phyloP scores from a whole-genome alignment of 2,113 vertebrate genomes.

The Pseudopipra pipra region DNA sequence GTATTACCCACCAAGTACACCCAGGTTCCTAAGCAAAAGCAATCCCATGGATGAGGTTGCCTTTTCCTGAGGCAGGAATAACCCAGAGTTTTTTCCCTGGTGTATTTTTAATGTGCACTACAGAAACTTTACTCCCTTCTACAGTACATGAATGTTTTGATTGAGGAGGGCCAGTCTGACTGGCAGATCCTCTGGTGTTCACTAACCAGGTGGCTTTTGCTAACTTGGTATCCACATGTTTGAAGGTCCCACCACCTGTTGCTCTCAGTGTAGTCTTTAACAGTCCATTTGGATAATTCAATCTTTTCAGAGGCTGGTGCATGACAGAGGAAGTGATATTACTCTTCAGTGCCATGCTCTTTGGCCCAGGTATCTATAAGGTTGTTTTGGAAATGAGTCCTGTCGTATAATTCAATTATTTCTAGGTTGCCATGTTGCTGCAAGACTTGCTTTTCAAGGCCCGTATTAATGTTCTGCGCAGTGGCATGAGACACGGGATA shows the following conservation, averaged over 20 bases:
- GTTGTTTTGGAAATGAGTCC: neutral
- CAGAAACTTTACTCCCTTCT: neutral
- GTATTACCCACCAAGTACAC: neutral
- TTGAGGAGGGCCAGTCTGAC: neutral
- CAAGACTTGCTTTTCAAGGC: neutral
- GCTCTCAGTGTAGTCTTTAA: neutral
- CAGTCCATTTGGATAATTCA: neutral
- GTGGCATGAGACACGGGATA: neutral
- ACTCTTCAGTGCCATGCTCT: neutral
- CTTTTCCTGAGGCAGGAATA: neutral
- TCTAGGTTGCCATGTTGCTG: neutral
- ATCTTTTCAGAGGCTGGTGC: neutral
- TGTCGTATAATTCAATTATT: neutral
- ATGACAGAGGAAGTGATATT: neutral
- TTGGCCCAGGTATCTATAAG: neutral
- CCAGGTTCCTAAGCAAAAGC: neutral
- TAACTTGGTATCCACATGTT: neutral
- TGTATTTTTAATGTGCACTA: neutral
- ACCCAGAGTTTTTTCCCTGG: neutral
- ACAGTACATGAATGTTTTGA: neutral
- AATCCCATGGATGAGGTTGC: neutral
- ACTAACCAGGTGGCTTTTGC: neutral
- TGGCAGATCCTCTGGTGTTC: neutral
- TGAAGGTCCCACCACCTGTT: neutral
- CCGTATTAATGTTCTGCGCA: neutral